Percentiles rank a stretch among this genome's conserved stretches.
Conservation (phyloP, 2,113 vertebrate genomes). For the Neopipo cinnamomea region DNA sequence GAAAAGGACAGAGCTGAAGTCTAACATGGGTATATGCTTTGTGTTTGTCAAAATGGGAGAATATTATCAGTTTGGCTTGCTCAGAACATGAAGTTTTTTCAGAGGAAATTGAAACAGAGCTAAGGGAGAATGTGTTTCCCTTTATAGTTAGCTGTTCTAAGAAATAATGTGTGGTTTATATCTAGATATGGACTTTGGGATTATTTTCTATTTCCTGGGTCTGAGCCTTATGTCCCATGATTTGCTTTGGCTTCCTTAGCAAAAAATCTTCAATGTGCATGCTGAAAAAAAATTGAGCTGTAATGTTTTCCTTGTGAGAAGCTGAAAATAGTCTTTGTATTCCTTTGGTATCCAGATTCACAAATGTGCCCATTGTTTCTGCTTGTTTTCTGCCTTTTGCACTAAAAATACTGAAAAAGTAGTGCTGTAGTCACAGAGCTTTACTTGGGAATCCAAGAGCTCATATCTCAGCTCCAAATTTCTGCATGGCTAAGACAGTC, state of each 20-base stretch:
- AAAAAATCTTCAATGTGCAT: neutral
- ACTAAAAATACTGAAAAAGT: neutral
- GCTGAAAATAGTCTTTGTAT: conserved; percentile 9
- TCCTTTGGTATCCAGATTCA: neutral
- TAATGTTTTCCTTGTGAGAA: neutral
- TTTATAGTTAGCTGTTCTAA: neutral
- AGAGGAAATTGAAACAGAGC: neutral
- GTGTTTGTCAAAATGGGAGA: neutral
- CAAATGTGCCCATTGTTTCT: neutral
- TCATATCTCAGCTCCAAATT: neutral
- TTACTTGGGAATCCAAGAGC: neutral
- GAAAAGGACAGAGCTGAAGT: neutral
- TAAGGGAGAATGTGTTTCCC: neutral
- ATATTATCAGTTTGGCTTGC: neutral
- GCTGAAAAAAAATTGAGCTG: neutral
- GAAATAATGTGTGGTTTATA: neutral
- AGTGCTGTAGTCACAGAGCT: neutral
- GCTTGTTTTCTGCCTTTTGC: neutral
- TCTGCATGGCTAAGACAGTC: neutral
- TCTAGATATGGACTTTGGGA: neutral
- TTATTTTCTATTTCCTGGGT: neutral
- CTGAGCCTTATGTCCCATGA: neutral
- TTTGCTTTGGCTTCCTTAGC: neutral
- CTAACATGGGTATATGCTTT: neutral
- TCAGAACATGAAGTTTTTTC: neutral